Percentiles rank a stretch among this genome's conserved stretches.
Evolutionary conservation across 2,888 invertebrate genomes (phyloP).

Genomic region (Philhelius pedissequus): DNA sequence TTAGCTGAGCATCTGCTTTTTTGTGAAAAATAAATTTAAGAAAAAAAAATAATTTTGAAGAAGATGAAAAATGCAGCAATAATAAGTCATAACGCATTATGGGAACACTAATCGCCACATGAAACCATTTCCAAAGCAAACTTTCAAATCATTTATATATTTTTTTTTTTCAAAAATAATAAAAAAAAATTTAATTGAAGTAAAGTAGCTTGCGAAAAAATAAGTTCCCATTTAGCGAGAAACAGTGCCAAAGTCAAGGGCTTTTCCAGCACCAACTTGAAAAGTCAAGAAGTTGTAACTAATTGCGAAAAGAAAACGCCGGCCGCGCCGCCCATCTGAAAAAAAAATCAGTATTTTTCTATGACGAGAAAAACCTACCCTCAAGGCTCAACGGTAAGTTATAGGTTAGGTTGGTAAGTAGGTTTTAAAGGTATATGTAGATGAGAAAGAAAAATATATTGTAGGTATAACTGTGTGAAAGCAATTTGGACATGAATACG

Average conservation of each 20-base stretch:
- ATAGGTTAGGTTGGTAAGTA: not conserved
- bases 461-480: constrained; percentile 68
- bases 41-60: not conserved
- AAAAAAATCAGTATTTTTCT: not conserved
- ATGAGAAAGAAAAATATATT: constrained; percentile 59
- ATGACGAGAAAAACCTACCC: constrained; percentile 35
- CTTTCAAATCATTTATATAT: not conserved
- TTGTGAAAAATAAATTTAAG: not conserved
- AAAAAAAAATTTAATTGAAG: not conserved
- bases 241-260: constrained; percentile 57
- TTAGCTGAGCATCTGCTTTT: constrained; percentile 59
- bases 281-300: constrained; percentile 72
- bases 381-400: constrained; percentile 2
- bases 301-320: constrained; percentile 59
- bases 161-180: constrained; percentile 19
- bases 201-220: constrained; percentile 15
- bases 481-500: constrained; percentile 57
- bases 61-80: not conserved
- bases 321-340: too few species aligned
- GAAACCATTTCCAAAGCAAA: not conserved
- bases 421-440: too few species aligned
- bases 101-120: constrained; percentile 58
- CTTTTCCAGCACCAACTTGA: constrained; percentile 71
- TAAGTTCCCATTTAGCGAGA: constrained; percentile 35
- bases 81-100: constrained; percentile 35